Evolutionary conservation across 92 coral and sea anemone genomes (phyloP).

Genomic region (Palythoa caribaeorum): DNA sequence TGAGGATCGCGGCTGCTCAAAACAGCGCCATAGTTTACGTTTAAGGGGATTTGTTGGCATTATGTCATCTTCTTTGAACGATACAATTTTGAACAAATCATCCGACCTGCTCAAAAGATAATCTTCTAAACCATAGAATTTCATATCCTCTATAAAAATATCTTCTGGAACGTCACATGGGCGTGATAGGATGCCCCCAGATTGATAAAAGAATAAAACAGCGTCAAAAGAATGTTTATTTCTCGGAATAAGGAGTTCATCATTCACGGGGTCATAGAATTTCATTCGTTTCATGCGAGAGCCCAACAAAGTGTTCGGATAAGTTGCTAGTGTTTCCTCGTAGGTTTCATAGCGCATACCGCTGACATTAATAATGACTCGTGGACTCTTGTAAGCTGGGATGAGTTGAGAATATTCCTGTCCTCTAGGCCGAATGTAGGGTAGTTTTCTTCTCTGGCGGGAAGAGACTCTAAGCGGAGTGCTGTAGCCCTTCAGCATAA

Average conservation of each 20-base stretch:
- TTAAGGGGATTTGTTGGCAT: slow-evolving; percentile 66
- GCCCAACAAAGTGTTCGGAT: slow-evolving; percentile 90
- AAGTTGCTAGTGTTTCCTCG: slow-evolving; percentile 89
- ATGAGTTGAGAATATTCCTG: slow-evolving; percentile 18
- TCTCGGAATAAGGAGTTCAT: slow-evolving; percentile 76
- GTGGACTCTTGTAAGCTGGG: slow-evolving; percentile 90
- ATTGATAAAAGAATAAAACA: slow-evolving; percentile 93
- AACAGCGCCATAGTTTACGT: slow-evolving; percentile 78
- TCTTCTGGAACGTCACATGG: slow-evolving; percentile 85
- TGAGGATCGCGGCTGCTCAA: slow-evolving; percentile 90
- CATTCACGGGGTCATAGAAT: slow-evolving; percentile 68
- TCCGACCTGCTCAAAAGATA: slow-evolving; percentile 13
- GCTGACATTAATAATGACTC: slow-evolving; percentile 93
- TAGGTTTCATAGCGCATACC: slow-evolving; percentile 97
- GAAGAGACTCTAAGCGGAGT: slow-evolving; percentile 19
- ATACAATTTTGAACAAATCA: slow-evolving; percentile 20
- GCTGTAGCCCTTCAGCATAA: slow-evolving; percentile 44
- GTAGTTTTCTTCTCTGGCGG: slow-evolving; percentile 20
- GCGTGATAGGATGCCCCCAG: slow-evolving; percentile 91
- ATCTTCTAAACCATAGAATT: slow-evolving; percentile 74
- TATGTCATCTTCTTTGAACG: slow-evolving; percentile 44
- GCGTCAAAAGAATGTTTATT: slow-evolving; percentile 88
- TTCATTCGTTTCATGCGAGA: slow-evolving; percentile 71
- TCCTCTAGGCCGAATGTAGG: slow-evolving; percentile 43
- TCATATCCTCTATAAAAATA: slow-evolving; percentile 73